Base-by-base conservation (phyloP, 2,797 vertebrate genomes). In the Mormyrops boulengeri region DNA sequence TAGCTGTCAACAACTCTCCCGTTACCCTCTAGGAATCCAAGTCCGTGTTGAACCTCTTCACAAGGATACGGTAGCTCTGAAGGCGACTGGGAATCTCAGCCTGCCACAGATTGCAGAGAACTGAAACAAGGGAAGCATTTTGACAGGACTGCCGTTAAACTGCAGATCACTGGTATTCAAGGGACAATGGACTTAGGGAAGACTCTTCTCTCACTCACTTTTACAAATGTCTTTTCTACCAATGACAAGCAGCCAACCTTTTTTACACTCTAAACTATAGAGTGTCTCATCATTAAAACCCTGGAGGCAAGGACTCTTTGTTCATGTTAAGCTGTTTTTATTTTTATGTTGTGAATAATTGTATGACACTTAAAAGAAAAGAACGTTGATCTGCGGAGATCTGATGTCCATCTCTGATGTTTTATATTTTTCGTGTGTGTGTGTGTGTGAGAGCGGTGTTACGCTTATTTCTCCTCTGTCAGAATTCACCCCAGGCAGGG, bases 11-110 rank as follows among this genome's bases (percentile, higher is more conserved):
- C 19, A 89, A 30, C 12, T 62, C 9, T 34, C 22, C 66, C 26
- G 4, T 87, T 49, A 38, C 34, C 17, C 66, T 26, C 17, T 22
- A 97, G 96, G 96, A 97, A 91, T 97, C 96, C 90, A 97, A 97
- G 92, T 97, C 96, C 0, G 96, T 97, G 91, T 91, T 97, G 93
- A 96, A 97, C 91, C 96, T 97, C 91, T 97, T 97, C 94, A 97
- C 96, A 0, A 95, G 96, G 91, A 97, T 97, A 93, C 96, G 96
- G 87, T 97, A 96, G 94, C 38, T 12, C 22, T 69, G 82, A 47
- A 8, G 60, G 85, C 22, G 1, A 30, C n/a, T 49, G 82, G n/a
- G 47, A 52, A 85, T 85, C 41, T 44, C 19, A 57, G 30, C 50
- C 60, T 34, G 38, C 38, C 22, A 84, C 53, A 57, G 73, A 14